phyloP scores from a whole-genome alignment of 2,113 vertebrate genomes.

The Microtus oregoni region DNA sequence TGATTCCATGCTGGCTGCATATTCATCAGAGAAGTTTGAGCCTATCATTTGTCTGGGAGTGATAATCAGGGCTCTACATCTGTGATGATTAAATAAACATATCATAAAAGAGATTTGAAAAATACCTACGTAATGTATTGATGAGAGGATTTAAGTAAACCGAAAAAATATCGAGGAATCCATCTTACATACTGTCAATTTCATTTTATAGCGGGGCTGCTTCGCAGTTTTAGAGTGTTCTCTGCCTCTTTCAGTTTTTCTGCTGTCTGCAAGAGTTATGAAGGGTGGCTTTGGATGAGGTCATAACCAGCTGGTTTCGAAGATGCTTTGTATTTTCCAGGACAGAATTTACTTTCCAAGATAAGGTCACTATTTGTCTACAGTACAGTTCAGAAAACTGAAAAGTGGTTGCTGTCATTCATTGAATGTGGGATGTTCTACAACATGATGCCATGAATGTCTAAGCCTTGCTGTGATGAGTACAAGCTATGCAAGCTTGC shows the following conservation, averaged over 20 bases:
- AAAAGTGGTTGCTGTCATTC: neutral
- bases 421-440: neutral
- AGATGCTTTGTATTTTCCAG: neutral
- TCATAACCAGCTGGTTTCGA: neutral
- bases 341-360: neutral
- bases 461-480: neutral
- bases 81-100: neutral
- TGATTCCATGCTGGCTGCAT: neutral
- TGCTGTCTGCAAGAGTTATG: neutral
- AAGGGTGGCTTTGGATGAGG: neutral
- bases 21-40: conserved; percentile 5
- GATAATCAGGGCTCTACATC: neutral
- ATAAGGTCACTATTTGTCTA: neutral
- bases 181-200: conserved; percentile 21
- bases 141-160: neutral
- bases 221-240: neutral
- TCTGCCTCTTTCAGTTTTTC: neutral
- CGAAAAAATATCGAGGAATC: conserved; percentile 7
- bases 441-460: neutral
- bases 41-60: neutral
- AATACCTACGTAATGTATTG: neutral
- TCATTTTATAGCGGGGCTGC: neutral
- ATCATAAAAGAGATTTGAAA: neutral
- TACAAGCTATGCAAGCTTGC: no score
- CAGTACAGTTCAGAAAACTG: neutral